Conservation (phyloP, 2,797 vertebrate genomes). For the Orestias chungarensis region DNA sequence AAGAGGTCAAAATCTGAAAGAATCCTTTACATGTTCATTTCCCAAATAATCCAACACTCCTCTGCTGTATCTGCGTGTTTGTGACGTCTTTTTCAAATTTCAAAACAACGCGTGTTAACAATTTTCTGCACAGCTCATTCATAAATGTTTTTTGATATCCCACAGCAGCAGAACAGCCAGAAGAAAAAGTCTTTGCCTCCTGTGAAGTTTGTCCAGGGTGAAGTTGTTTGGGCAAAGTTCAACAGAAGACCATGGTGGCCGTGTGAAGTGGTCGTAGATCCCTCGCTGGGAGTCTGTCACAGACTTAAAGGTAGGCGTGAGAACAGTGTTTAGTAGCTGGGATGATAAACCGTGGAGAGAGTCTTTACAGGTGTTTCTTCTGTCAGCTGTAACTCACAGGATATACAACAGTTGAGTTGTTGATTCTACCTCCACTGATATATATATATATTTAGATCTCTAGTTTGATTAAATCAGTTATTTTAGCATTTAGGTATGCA, state of each 20-base stretch:
- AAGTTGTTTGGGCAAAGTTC: conserved; percentile 97
- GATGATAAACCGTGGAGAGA: not conserved
- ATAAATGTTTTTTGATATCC: conserved; percentile 8
- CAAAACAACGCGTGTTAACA: not conserved
- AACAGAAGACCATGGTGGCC: conserved; percentile 98
- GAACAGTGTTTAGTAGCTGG: conserved; percentile 18
- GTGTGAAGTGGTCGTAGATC: conserved; percentile 89
- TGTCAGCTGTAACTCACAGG: not conserved
- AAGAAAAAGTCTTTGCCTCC: conserved; percentile 83
- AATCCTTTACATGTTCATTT: not conserved
- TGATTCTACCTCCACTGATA: no score
- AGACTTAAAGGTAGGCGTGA: conserved; percentile 89
- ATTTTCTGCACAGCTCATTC: conserved; percentile 1
- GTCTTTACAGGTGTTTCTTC: not conserved
- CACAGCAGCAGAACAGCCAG: conserved; percentile 63
- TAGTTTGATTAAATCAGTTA: no score
- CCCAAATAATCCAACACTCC: not conserved
- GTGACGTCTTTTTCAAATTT: not conserved
- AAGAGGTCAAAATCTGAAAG: not conserved
- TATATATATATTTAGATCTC: no score
- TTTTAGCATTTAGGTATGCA: no score
- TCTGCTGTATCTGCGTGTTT: not conserved
- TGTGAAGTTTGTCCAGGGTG: conserved; percentile 90
- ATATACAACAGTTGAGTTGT: no score
- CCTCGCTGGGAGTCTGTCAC: conserved; percentile 86